Base-by-base conservation (phyloP, 2,797 vertebrate genomes). In the Bradypodion pumilum region DNA sequence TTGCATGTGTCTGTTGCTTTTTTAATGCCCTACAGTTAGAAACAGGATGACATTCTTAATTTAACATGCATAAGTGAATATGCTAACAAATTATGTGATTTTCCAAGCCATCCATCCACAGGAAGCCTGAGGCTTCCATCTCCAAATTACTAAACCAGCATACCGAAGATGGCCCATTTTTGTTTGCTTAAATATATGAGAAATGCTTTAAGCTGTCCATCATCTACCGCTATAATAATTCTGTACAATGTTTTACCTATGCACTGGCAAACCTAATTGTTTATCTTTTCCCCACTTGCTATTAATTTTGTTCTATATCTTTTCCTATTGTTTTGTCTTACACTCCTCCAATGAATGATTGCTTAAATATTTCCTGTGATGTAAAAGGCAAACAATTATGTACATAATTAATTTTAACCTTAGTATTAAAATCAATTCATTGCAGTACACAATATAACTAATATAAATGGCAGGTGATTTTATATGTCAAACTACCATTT, bases 381-480 rank as follows among this genome's bases (percentile, higher is more conserved):
- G 12, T 79, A 85, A 83, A 35, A 27, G 5, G 37, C 25, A 59
- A 68, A 16, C 42, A 13, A 25, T 1, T 82, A 63, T 40, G 6
- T 63, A 37, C 46, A 42, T 35, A 37, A 27, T 16, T 87, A 63
- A 81, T 40, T 80, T 83, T 72, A 40, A 83, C 80, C 2, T 82
- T 73, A 40, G 13, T 2, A 16, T 86, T 89, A 65, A 86, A 80
- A 21, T 16, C 16, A 15, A 56, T 56, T 19, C 19, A 5, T 15
- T 16, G 56, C 52, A 56, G 52, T 15, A 56, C 52, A 56, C 19
- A 56, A 19, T 56, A 56, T 19, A 56, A 19, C 10, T 19, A 27
- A 65, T 76, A 19, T 85, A 78, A 86, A 32, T 82, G 81, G 88
- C 83, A 80, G 1, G 5, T 81, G 80, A 7, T 40, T 87, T 93